Percentiles rank a stretch among this genome's conserved stretches.
These are phyloP conservation scores for Prolemur simus DNA, from an alignment of 2,113 vertebrate genomes.

Conservation along the genomic window DNA sequence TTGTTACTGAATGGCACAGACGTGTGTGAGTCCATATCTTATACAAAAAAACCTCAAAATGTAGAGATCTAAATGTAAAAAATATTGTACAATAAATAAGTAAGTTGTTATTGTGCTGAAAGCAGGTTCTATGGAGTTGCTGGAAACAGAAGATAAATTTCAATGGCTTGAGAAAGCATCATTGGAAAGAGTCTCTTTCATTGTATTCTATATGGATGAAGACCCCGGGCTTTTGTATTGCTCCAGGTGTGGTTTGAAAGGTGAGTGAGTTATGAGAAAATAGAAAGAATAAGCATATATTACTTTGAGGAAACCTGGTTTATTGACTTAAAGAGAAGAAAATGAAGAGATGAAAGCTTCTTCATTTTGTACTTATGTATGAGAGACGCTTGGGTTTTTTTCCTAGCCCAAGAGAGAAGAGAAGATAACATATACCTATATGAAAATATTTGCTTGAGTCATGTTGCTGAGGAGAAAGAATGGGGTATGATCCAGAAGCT, in stretches of 20 bases:
- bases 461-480: not conserved
- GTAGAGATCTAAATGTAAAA: not conserved
- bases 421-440: not conserved
- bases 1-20: not conserved
- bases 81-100: not conserved
- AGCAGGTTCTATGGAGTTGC: not conserved
- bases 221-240: not conserved
- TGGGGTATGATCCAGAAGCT: not conserved
- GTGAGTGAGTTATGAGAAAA: not conserved
- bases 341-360: not conserved
- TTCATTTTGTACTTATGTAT: not conserved
- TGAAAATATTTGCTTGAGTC: not conserved
- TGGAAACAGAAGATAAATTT: not conserved
- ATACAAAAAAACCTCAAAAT: not conserved
- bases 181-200: not conserved
- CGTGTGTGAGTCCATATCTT: not conserved
- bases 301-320: not conserved
- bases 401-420: not conserved
- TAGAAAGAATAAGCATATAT: not conserved
- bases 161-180: not conserved
- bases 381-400: not conserved
- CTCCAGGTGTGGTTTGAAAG: not conserved
- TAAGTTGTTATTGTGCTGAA: not conserved
- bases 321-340: not conserved
- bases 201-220: not conserved